Conservation (phyloP, 2,888 invertebrate species). For the Thecocarcelia acutangulata region DNA sequence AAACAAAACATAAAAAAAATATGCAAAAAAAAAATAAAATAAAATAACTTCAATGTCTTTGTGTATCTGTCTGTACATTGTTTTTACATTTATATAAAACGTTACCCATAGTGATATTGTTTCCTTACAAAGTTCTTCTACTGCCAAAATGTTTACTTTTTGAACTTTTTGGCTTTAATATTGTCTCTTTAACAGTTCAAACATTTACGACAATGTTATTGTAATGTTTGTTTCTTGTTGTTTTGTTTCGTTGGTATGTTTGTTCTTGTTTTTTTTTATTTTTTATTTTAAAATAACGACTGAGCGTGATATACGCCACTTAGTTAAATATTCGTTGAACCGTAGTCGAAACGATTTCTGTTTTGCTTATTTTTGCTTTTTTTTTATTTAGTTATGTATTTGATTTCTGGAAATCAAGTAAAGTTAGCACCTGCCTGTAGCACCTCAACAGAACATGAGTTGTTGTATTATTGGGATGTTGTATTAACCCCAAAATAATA, state of each 20-base stretch:
- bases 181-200: slow-evolving; percentile 66
- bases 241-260: slow-evolving; percentile 44
- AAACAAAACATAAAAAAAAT: slow-evolving; percentile 32
- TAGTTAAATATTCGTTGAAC: slow-evolving; percentile 66
- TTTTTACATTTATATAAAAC: slow-evolving; percentile 50
- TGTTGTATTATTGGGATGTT: slow-evolving; percentile 57
- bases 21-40: slow-evolving; percentile 34
- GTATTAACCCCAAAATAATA: slow-evolving; percentile 49
- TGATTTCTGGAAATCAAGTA: slow-evolving; percentile 59
- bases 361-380: slow-evolving; percentile 12
- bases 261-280: slow-evolving; percentile 38
- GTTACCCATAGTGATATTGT: slow-evolving; percentile 64
- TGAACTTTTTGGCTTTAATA: slow-evolving; percentile 63
- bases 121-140: slow-evolving; percentile 17
- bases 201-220: slow-evolving; percentile 64
- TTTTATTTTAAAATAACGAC: slow-evolving; percentile 49
- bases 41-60: slow-evolving; percentile 44
- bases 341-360: slow-evolving; percentile 42
- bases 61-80: slow-evolving; percentile 43
- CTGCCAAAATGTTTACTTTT: slow-evolving; percentile 44
- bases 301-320: slow-evolving; percentile 71
- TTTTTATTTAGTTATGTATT: slow-evolving; percentile 29
- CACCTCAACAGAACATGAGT: slow-evolving; percentile 59
- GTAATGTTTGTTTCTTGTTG: slow-evolving; percentile 60
- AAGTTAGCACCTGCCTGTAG: slow-evolving; percentile 67